Evolutionary conservation across 92 coral and sea anemone genomes (phyloP).

Genomic region (Epizoanthus stellaris): DNA sequence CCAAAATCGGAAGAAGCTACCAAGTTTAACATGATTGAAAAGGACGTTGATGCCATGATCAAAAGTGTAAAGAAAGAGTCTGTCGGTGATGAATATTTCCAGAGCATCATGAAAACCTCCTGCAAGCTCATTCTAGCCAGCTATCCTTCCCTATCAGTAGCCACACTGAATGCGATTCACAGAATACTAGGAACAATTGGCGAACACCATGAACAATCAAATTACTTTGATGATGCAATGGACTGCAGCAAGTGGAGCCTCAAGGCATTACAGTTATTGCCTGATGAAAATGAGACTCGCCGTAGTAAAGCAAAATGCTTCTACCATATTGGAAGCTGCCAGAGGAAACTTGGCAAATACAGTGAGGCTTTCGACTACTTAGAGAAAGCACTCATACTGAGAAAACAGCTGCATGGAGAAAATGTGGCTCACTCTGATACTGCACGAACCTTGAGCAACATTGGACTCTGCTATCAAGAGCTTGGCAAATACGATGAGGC

Average conservation of each 20-base stretch:
- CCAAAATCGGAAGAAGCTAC: conserved; percentile 18
- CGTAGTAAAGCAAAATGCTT: neutral
- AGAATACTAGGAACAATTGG: neutral
- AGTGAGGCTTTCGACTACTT: conserved; percentile 1
- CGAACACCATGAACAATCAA: neutral
- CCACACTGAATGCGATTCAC: neutral
- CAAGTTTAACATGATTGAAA: conserved; percentile 18
- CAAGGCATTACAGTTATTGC: neutral
- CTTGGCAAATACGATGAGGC: neutral
- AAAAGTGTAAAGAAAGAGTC: conserved; percentile 11
- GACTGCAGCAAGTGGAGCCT: neutral
- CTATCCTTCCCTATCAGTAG: neutral
- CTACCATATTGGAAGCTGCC: conserved; percentile 3
- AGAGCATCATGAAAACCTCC: conserved; percentile 19
- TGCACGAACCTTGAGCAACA: neutral
- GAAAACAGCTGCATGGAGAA: neutral
- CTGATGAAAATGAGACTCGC: neutral
- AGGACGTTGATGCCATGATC: conserved; percentile 31
- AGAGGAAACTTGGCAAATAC: neutral
- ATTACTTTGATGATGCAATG: neutral
- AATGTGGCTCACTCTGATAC: neutral
- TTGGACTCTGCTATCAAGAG: neutral
- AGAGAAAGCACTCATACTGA: neutral
- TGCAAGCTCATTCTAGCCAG: neutral
- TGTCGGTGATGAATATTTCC: neutral